Evolutionary conservation across 2,888 invertebrate genomes (phyloP).

Genomic region (Litoditis marina): DNA sequence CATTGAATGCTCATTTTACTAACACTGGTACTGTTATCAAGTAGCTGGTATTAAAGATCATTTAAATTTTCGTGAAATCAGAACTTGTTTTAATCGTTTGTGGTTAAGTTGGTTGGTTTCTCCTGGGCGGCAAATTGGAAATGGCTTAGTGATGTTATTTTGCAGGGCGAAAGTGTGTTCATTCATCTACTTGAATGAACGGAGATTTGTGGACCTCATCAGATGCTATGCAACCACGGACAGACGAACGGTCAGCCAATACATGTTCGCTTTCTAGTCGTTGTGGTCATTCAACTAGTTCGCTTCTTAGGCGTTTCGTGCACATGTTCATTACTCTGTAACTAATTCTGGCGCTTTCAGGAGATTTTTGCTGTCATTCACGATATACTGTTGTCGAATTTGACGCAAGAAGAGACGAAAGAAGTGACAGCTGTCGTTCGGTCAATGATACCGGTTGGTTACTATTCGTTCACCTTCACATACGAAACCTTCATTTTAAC

Average conservation of each 20-base stretch:
- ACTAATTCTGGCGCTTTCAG: background rate
- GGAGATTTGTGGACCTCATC: slow-evolving; percentile 31
- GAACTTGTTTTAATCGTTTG: too few species aligned
- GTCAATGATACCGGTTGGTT: slow-evolving; percentile 8
- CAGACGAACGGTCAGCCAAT: slow-evolving; percentile 2
- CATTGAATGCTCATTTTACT: too few species aligned
- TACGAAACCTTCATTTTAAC: too few species aligned
- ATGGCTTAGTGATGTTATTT: background rate
- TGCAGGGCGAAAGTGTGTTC: slow-evolving; percentile 21
- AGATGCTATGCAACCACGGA: slow-evolving; percentile 22
- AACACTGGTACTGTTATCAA: too few species aligned
- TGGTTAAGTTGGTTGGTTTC: too few species aligned
- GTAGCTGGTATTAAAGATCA: too few species aligned
- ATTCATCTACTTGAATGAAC: slow-evolving; percentile 26
- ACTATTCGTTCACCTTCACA: too few species aligned
- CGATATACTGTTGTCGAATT: slow-evolving; percentile 21
- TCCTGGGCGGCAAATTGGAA: background rate
- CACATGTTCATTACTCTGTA: background rate
- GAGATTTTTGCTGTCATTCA: slow-evolving; percentile 23
- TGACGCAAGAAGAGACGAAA: slow-evolving; percentile 16
- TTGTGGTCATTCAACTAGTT: too few species aligned
- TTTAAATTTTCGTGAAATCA: too few species aligned
- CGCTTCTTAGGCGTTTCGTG: too few species aligned
- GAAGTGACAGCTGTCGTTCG: slow-evolving; percentile 13
- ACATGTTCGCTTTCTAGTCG: too few species aligned